These are phyloP conservation scores for Orthonyx spaldingii DNA, from an alignment of 2,113 vertebrate genomes.

Conservation along the genomic window DNA sequence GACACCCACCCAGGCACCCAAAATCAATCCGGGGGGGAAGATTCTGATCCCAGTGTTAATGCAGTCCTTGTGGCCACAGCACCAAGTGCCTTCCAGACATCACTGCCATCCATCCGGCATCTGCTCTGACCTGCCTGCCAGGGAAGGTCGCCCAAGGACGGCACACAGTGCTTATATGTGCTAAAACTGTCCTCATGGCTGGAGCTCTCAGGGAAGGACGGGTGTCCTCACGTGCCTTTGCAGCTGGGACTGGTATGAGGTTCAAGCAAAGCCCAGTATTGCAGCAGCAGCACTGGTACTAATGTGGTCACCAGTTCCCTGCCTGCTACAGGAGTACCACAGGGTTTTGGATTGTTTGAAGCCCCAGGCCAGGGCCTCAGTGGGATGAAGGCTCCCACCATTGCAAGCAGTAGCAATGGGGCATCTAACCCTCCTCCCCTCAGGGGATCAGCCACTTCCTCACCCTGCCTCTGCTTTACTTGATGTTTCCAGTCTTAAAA, in stretches of 20 bases:
- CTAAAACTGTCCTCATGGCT: rapidly evolving
- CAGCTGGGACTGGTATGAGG: not conserved
- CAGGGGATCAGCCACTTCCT: not conserved
- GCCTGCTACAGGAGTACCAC: not conserved
- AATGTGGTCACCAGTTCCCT: not conserved
- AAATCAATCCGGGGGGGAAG: not conserved
- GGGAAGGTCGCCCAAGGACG: rapidly evolving
- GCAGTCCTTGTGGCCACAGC: not conserved
- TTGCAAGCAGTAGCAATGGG: rapidly evolving
- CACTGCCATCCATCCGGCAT: rapidly evolving
- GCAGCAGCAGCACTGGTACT: not conserved
- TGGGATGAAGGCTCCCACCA: not conserved
- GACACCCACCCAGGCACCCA: not conserved
- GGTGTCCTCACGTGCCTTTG: rapidly evolving
- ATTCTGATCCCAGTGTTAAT: no score
- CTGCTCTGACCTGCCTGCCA: not conserved
- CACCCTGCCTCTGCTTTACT: not conserved
- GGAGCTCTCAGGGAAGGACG: rapidly evolving
- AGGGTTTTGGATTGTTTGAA: not conserved
- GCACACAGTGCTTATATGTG: rapidly evolving
- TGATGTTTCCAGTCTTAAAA: constrained; percentile 13
- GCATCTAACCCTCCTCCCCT: not conserved
- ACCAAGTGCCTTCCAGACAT: not conserved
- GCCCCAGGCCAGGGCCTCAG: not conserved
- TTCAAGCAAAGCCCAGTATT: rapidly evolving